Base-by-base conservation (phyloP, 2,888 invertebrate genomes). In the Melikaiella ostensackeni region DNA sequence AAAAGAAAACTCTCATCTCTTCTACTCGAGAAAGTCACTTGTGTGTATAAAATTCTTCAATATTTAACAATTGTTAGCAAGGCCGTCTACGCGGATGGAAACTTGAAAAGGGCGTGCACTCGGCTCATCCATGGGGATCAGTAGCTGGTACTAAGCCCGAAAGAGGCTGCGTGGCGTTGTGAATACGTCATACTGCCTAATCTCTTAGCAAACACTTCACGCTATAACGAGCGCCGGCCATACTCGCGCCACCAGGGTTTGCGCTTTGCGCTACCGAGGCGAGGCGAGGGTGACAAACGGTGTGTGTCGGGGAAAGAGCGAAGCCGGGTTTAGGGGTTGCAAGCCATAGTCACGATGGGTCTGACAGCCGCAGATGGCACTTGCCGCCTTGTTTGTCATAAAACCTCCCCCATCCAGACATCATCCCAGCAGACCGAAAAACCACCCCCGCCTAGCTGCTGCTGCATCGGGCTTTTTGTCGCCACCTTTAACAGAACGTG, bases 361-460 rank as follows among this genome's bases (percentile, higher is more conserved):
- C 82, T 83, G 85, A 84, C 86, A 84, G 86, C 83, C 85, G 83
- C 87, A 87, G 88, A 88, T 88, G 88, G 86, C 86, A 87, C 86
- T 88, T 87, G 85, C 83, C 76, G 80, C 76, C 84, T 82, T 84
- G 85, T 85, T 86, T 85, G 85, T 85, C 84, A 83, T 84, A 82
- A 75, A 63, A 83, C 83, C 82, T 78, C 78, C 78, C 77, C 70
- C 59, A 27, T 27, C 59, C 59, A 59, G 59, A 27, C 59, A 16
- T 27, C 59, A 59, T 59, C 16, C 24, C 59, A 27, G 59, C 59
- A 27, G 59, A 24, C 59, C 59, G 27, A 59, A 59, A 59, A 59
- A 59, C 59, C 59, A 59, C 59, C 59, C 59, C 59, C 27, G 27
- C 27, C 24, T 59, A 1, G 55, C 59, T 59, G 24, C 57, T 57